A percentile compares a stretch with the other conserved stretches of the same genome.
Evolutionary conservation across 2,797 vertebrate species (phyloP).

Genomic region (Phalloptychus januarius): DNA sequence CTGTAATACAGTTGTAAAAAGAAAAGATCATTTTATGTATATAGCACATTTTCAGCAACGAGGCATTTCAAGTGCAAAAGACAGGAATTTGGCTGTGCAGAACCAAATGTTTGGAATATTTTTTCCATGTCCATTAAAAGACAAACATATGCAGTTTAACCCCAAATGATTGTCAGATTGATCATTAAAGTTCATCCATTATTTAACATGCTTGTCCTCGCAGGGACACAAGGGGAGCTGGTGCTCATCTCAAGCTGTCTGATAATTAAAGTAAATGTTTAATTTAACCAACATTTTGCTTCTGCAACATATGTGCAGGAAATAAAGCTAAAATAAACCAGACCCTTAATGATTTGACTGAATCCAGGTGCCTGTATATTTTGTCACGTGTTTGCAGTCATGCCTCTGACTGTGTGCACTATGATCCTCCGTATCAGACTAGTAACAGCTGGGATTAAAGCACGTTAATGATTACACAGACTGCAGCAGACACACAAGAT

Average conservation of each 20-base stretch:
- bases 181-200: too few relatives aligned
- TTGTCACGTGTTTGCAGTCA: not conserved
- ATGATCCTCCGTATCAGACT: conserved; percentile 6
- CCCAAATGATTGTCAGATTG: not conserved
- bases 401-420: conserved; percentile 9
- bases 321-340: not conserved
- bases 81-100: not conserved
- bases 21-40: too few relatives aligned
- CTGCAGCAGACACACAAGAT: not conserved
- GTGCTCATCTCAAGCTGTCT: too few relatives aligned
- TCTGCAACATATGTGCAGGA: not conserved
- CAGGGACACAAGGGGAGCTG: too few relatives aligned
- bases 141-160: not conserved
- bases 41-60: too few relatives aligned
- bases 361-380: not conserved
- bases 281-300: not conserved
- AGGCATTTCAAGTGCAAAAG: too few relatives aligned
- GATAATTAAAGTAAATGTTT: not conserved
- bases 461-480: conserved; percentile 26
- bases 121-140: not conserved
- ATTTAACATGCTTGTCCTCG: too few relatives aligned
- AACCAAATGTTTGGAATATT: not conserved
- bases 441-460: conserved; percentile 7
- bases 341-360: not conserved
- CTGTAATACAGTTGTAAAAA: not conserved